Percentiles rank a stretch among this genome's conserved stretches.
Evolutionary conservation across 2,797 vertebrate genomes (phyloP).

Genomic region (Poeciliopsis paucimaculata): DNA sequence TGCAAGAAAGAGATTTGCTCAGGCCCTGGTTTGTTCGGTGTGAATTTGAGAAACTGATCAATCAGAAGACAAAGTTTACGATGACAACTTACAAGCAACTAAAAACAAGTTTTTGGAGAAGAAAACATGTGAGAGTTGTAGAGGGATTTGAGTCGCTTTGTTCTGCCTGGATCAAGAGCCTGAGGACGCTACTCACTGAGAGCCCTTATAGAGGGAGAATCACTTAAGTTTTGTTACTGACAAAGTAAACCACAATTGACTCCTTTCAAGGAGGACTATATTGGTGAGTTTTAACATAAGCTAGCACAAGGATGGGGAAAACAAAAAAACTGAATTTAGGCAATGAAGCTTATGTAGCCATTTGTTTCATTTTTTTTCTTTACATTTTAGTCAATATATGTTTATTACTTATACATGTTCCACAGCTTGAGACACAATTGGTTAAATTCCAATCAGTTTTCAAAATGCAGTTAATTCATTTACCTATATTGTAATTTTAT

Average conservation of each 20-base stretch:
- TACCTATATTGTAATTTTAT: background rate
- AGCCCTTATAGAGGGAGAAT: background rate
- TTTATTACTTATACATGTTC: background rate
- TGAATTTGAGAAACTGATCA: background rate
- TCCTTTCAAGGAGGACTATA: background rate
- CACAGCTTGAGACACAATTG: background rate
- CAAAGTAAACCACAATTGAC: background rate
- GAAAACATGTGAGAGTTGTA: background rate
- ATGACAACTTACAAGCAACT: background rate
- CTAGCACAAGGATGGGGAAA: background rate
- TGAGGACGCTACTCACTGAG: conserved; percentile 1
- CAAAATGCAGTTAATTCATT: background rate
- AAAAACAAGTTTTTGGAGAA: background rate
- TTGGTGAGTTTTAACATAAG: background rate
- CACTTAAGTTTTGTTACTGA: background rate
- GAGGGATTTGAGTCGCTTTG: conserved; percentile 3
- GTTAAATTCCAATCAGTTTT: background rate
- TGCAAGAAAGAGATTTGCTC: conserved; percentile 19
- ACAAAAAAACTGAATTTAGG: background rate
- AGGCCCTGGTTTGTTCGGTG: background rate
- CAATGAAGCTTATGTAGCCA: background rate
- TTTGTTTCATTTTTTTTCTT: background rate
- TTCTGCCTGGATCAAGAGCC: conserved; percentile 17
- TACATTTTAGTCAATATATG: background rate
- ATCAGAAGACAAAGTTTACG: background rate